Evolutionary conservation across 2,888 invertebrate species (phyloP), one percentile per base, ranked within the genome.

Genomic region (Microctonus brassicae): DNA sequence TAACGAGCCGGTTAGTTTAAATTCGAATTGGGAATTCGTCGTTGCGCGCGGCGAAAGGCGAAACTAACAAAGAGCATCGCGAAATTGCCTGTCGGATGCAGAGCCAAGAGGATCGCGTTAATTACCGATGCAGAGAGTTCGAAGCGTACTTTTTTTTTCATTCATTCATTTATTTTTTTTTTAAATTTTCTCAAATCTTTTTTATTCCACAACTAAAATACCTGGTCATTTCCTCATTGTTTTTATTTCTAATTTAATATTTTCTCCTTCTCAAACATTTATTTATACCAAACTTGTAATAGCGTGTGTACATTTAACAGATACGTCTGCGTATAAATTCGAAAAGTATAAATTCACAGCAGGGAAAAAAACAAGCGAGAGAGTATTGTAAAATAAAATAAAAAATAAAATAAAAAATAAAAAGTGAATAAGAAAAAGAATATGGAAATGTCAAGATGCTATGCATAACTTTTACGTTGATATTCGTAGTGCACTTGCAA

Each of bases 1-100:
- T 74, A 77, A 77, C 77, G 74, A 77, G 73, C 71, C 75, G 73
- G 64, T 65, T 73, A 72, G 73, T 77, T 77, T 76, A 75, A 77
- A 77, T 76, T 76, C 75, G 69, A 75, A 75, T 74, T 75, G 74
- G 62, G 72, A 74, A 74, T 64, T 74, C 65, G 72, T 20, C 47
- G 47, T 1, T 47, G 68, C 13, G 29, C 53, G 36, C 61, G 57
- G 74, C 65, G 72, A 74, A 72, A 72, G 69, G 69, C 39, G 69
- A 57, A 64, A 73, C 72, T 70, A 72, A 73, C 76, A 74, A 75
- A 75, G 74, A 71, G 72, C 75, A 74, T 70, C n/a, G n/a, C 73
- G 75, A 75, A 75, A 77, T 77, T 77, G 73, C 75, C 76, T 75
- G 76, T 77, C 77, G 75, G 69, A 64, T 62, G 67, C 58, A 69